Evolutionary conservation across 2,888 invertebrate genomes (phyloP).

Genomic region (Cryptus armator): DNA sequence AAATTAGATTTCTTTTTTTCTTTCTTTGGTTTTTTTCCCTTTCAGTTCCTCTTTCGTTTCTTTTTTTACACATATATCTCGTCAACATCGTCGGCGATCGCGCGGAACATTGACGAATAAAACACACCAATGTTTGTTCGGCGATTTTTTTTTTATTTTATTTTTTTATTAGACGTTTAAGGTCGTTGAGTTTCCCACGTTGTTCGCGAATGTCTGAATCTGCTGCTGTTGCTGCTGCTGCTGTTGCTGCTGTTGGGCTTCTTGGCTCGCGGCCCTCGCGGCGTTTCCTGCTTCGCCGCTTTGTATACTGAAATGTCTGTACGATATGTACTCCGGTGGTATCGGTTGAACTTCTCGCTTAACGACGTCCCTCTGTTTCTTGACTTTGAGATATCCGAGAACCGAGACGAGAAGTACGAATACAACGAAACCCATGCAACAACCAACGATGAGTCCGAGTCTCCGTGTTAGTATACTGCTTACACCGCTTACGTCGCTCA

Average conservation of each 20-base stretch:
- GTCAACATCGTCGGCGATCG: background rate
- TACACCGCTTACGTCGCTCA: slow-evolving; percentile 86
- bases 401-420: slow-evolving; percentile 94
- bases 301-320: slow-evolving; percentile 90
- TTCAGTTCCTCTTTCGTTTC: background rate
- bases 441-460: slow-evolving; percentile 94
- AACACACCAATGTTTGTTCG: background rate
- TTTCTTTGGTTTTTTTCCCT: background rate
- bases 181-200: slow-evolving; percentile 76
- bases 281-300: slow-evolving; percentile 87
- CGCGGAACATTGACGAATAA: background rate
- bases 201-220: slow-evolving; percentile 77
- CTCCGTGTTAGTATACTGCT: slow-evolving; percentile 93
- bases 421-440: slow-evolving; percentile 94
- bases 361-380: slow-evolving; percentile 92
- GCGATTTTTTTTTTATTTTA: background rate
- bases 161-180: slow-evolving; percentile 60
- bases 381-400: slow-evolving; percentile 93
- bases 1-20: slow-evolving; percentile 1
- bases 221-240: slow-evolving; percentile 20
- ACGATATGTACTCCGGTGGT: slow-evolving; percentile 93
- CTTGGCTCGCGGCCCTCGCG: slow-evolving; percentile 73
- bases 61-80: background rate
- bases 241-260: slow-evolving; percentile 73
- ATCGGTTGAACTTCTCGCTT: slow-evolving; percentile 90